phyloP scores from a whole-genome alignment of 2,797 vertebrate genomes.

The Rhinatrema bivittatum region DNA sequence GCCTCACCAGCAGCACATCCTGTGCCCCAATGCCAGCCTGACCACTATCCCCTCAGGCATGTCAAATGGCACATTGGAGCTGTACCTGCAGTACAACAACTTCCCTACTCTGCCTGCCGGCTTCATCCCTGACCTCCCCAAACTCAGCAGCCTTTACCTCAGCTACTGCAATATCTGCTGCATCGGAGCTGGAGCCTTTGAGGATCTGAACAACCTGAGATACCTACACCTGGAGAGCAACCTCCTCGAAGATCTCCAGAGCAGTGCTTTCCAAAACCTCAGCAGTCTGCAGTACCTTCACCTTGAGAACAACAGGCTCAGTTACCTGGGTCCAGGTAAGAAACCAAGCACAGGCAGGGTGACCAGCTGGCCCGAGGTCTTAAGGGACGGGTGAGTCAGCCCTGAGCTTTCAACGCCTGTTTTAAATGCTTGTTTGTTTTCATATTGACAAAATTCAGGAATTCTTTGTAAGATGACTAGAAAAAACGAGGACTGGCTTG shows the following conservation, averaged over 20 bases:
- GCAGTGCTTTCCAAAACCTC: slow-evolving; percentile 6
- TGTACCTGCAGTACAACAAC: not conserved
- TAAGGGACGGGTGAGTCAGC: too few relatives aligned
- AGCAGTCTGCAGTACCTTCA: slow-evolving; percentile 9
- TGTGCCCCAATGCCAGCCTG: not conserved
- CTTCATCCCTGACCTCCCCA: not conserved
- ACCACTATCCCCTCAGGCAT: not conserved
- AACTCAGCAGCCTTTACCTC: not conserved
- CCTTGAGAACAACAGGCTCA: slow-evolving; percentile 14
- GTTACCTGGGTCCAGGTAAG: slow-evolving; percentile 13
- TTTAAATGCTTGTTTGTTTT: too few relatives aligned
- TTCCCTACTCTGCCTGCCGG: not conserved
- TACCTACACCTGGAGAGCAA: slow-evolving; percentile 9
- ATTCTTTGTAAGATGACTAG: too few relatives aligned
- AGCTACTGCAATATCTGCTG: not conserved
- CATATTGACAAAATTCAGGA: too few relatives aligned
- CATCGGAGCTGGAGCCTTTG: not conserved
- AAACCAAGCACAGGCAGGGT: not conserved
- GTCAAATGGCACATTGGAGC: not conserved
- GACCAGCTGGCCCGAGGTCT: not conserved
- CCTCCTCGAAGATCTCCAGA: not conserved
- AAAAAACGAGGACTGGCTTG: too few relatives aligned
- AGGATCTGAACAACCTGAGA: not conserved
- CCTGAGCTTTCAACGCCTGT: not conserved
- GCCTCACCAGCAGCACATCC: not conserved